Evolutionary conservation across 2,797 vertebrate genomes (phyloP), one percentile per base, ranked within the genome.

Genomic region (Alectoris magna): DNA sequence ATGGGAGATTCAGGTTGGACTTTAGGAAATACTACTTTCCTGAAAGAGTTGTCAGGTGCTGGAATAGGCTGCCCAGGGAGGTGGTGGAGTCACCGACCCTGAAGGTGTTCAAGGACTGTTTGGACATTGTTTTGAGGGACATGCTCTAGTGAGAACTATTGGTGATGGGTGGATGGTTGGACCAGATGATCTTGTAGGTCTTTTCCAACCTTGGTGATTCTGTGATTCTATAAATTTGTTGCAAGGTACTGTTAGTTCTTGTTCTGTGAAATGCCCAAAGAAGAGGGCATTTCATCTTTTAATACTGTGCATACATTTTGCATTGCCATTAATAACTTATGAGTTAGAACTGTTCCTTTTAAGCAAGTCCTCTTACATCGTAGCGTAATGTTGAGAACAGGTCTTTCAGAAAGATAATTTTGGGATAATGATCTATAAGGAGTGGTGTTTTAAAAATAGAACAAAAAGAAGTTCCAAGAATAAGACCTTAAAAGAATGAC

Each of bases 331-430:
- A 88, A 88, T 90, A 81, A 94, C 76, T 93, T 56, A 19, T 84
- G 79, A 63, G 73, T 78, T 91, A 81, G 79, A 76, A 82, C 62
- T 71, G 22, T 71, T 92, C 83, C 24, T 92, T 34, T 74, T 84
- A 84, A 91, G 68, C 41, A 90, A 58, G 16, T 53, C 31, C 60
- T 91, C 48, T 92, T 90, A 66, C 58, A 76, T 91, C 73, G 79
- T 86, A 71, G 64, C 70, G 70, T 90, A 88, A 62, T 49, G 21
- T 48, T 79, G 89, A 88, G 70, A 93, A 68, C 29, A 82, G 74
- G 87, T 90, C 60, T 92, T 91, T 71, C 34, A 48, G 85, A 84
- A 94, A 31, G 68, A 91, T 91, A 78, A 88, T 95, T 94, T 86
- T 29, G 67, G 73, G 56, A 67, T 84, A 86, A 82, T 90, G 83